Evolutionary conservation across 1,140 invertebrate species (phyloP).

Genomic region (Kradibia gibbosae): DNA sequence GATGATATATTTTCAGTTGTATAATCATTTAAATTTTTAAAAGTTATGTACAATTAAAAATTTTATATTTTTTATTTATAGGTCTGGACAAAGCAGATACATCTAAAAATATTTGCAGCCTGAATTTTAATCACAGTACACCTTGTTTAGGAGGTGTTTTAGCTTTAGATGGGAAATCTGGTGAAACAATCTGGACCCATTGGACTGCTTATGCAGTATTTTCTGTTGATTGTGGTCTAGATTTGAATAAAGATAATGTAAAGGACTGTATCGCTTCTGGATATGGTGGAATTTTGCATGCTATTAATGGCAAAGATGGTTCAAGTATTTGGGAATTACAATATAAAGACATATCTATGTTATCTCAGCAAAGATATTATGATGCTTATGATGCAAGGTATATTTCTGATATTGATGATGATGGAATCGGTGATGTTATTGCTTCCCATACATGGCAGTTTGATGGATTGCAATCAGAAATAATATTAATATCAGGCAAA

Average conservation of each 20-base stretch:
- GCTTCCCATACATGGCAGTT: slow-evolving; percentile 78
- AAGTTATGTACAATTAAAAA: not conserved
- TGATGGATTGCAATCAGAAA: slow-evolving; percentile 69
- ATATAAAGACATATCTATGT: slow-evolving; percentile 58
- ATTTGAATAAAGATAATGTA: slow-evolving; percentile 81
- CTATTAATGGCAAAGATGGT: slow-evolving; percentile 81
- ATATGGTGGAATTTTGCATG: slow-evolving; percentile 80
- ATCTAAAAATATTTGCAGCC: slow-evolving; percentile 74
- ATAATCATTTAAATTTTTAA: not conserved
- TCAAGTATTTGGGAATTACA: slow-evolving; percentile 79
- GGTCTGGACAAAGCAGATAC: slow-evolving; percentile 63
- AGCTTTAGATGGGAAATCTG: slow-evolving; percentile 82
- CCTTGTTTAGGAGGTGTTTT: slow-evolving; percentile 85
- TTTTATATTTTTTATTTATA: slow-evolving; percentile 43
- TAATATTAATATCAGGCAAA: slow-evolving; percentile 82
- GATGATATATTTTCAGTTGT: not conserved
- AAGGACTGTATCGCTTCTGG: slow-evolving; percentile 85
- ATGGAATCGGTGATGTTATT: slow-evolving; percentile 82
- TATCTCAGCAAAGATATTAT: slow-evolving; percentile 67
- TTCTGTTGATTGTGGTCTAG: slow-evolving; percentile 82
- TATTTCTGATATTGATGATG: slow-evolving; percentile 81
- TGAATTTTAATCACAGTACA: slow-evolving; percentile 77
- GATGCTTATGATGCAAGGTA: slow-evolving; percentile 81
- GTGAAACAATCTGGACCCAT: slow-evolving; percentile 83
- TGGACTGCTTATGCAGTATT: slow-evolving; percentile 84